These are phyloP conservation scores for Ara ararauna DNA, from an alignment of 2,797 vertebrate genomes.

Conservation along the genomic window DNA sequence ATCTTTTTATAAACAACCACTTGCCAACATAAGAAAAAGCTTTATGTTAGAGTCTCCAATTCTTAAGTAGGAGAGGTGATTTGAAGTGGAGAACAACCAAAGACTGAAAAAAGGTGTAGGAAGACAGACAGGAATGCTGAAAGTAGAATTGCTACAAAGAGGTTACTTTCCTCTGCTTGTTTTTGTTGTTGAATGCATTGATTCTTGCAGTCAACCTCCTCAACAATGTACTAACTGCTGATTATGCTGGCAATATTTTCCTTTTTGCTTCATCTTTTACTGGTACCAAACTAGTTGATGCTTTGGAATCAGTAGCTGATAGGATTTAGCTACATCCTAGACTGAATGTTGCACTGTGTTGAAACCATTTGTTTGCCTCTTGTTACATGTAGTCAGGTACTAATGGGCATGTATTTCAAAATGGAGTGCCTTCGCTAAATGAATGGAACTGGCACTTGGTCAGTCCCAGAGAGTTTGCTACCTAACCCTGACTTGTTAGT, in stretches of 20 bases:
- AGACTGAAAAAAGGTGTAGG: neutral
- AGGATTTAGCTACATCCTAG: neutral
- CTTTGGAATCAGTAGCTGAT: neutral
- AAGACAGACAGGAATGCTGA: neutral
- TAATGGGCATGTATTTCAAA: neutral
- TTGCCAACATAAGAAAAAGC: neutral
- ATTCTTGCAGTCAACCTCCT: neutral
- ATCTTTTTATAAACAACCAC: neutral
- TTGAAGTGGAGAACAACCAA: neutral
- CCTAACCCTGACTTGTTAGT: accelerated
- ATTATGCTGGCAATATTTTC: neutral
- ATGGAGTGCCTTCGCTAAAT: neutral
- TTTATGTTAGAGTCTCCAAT: neutral
- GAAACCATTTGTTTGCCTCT: neutral
- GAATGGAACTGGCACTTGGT: neutral
- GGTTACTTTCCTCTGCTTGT: neutral
- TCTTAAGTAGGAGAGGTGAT: neutral
- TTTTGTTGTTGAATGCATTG: neutral
- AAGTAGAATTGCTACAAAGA: neutral
- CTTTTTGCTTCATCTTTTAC: neutral
- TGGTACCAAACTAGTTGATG: neutral
- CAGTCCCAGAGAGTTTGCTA: neutral
- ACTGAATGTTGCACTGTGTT: neutral
- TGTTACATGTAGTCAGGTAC: neutral
- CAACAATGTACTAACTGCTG: neutral